Evolutionary conservation across 1,140 invertebrate genomes (phyloP).

Genomic region (Zaprionus vittiger): DNA sequence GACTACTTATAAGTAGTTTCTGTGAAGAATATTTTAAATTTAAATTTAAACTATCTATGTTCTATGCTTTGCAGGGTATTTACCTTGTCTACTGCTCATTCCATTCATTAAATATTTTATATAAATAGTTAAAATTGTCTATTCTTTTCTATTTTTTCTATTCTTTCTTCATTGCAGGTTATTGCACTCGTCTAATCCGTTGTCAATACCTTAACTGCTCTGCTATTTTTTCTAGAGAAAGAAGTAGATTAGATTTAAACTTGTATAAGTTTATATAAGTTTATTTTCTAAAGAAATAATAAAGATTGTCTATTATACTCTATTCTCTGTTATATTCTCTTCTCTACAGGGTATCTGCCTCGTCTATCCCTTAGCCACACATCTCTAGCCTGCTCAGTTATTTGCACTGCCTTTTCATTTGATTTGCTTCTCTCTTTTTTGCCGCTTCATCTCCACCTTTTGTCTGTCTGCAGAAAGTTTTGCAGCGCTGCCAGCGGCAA

Average conservation of each 20-base stretch:
- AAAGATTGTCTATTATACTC: too few species aligned
- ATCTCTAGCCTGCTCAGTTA: constrained; percentile 1
- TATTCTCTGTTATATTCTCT: neutral
- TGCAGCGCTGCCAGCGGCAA: constrained; percentile 27
- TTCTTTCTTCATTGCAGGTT: neutral
- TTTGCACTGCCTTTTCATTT: constrained; percentile 52
- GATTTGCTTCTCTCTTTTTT: constrained; percentile 55
- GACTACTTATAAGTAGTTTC: too few species aligned
- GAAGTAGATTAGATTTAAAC: too few species aligned
- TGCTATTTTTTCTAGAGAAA: too few species aligned
- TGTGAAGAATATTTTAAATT: too few species aligned
- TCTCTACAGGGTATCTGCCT: neutral
- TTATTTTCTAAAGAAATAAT: neutral
- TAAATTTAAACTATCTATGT: too few species aligned
- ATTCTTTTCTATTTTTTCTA: neutral
- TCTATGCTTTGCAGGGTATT: too few species aligned
- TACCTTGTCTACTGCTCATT: too few species aligned
- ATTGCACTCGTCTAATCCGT: neutral
- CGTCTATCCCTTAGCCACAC: too few species aligned
- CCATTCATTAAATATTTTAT: too few species aligned
- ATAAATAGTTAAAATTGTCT: neutral
- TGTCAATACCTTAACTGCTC: neutral
- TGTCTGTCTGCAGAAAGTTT: constrained; percentile 32
- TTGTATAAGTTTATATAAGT: too few species aligned
- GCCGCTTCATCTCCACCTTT: constrained; percentile 23